Conservation (phyloP, 2,888 invertebrate genomes). For the Philopedon plagiatum region DNA sequence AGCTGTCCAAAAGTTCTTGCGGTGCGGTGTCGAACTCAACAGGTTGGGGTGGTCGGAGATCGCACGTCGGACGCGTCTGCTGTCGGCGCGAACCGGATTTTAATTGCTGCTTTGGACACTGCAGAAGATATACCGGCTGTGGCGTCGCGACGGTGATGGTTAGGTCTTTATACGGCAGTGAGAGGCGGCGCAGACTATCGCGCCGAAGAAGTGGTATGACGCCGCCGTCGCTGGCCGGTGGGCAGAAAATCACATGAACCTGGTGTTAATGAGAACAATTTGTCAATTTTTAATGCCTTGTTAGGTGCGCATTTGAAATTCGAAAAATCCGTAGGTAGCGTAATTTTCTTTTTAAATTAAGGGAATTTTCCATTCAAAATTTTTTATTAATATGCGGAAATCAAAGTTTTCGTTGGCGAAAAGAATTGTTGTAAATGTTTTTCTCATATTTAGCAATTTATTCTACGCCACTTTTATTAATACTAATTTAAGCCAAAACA, state of each 20-base stretch:
- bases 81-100: conserved; percentile 19
- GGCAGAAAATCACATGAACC: conserved; percentile 39
- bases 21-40: conserved; percentile 28
- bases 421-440: too few species aligned
- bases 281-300: conserved; percentile 18
- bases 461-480: too few species aligned
- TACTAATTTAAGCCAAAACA: too few species aligned
- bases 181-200: conserved; percentile 36
- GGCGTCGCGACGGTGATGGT: conserved; percentile 43
- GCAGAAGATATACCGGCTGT: conserved; percentile 35
- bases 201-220: conserved; percentile 36
- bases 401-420: too few species aligned
- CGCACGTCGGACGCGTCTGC: conserved; percentile 30
- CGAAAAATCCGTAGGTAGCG: background rate
- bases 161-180: conserved; percentile 41
- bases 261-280: conserved; percentile 20
- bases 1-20: conserved; percentile 22
- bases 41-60: conserved; percentile 21
- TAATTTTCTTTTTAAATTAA: background rate
- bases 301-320: conserved; percentile 18
- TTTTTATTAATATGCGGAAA: too few species aligned
- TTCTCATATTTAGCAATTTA: too few species aligned
- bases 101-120: conserved; percentile 20
- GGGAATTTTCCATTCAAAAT: background rate
- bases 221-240: conserved; percentile 31